Evolutionary conservation across 1,140 invertebrate species (phyloP).

Genomic region (Drosophila nebulosa): DNA sequence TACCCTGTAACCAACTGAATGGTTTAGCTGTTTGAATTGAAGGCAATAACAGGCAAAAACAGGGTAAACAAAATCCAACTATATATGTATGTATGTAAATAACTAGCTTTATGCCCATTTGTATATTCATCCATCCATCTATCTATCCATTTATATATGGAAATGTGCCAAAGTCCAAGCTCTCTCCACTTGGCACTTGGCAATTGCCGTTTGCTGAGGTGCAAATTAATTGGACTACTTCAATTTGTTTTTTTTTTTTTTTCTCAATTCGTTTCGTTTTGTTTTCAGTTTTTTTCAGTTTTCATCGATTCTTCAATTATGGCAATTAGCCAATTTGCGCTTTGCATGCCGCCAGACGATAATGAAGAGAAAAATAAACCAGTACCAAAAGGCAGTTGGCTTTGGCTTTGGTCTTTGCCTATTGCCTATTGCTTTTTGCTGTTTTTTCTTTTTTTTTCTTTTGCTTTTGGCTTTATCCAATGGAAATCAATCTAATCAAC

Average conservation of each 20-base stretch:
- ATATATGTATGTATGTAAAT: neutral
- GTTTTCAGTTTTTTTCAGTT: neutral
- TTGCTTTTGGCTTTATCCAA: neutral
- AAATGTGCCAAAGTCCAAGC: conserved; percentile 2
- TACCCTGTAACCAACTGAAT: too few relatives aligned
- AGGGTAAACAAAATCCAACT: neutral
- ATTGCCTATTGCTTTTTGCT: too few relatives aligned
- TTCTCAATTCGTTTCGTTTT: conserved; percentile 35
- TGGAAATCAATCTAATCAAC: conserved; percentile 5
- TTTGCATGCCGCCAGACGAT: conserved; percentile 13
- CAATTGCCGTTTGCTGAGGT: conserved; percentile 18
- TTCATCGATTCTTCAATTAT: conserved; percentile 51
- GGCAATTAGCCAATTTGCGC: conserved; percentile 41
- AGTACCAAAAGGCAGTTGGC: conserved; percentile 1
- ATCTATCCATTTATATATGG: neutral
- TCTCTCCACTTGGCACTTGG: conserved; percentile 4
- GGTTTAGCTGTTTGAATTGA: too few relatives aligned
- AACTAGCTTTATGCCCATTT: neutral
- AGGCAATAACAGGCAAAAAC: too few relatives aligned
- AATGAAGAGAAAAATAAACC: neutral
- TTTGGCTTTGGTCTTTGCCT: neutral
- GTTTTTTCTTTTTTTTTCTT: neutral
- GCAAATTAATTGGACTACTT: conserved; percentile 48
- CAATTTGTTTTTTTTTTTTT: too few relatives aligned
- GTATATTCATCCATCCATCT: neutral